These are phyloP conservation scores for Nestor notabilis DNA, from an alignment of 2,113 vertebrate genomes.

Conservation along the genomic window DNA sequence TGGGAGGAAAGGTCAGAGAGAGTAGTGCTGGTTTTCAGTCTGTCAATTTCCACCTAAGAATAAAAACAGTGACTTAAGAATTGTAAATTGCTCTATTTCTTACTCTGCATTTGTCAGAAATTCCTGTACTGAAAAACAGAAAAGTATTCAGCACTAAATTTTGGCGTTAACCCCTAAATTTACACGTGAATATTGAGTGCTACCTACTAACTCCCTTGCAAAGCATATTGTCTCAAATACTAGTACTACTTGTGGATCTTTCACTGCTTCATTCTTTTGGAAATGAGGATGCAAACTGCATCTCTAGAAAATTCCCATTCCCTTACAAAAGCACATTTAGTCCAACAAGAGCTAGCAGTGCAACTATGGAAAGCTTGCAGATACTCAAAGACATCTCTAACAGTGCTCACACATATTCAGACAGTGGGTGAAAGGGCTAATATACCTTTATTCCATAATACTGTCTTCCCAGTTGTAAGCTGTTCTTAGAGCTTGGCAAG, in stretches of 20 bases:
- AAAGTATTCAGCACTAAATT: neutral
- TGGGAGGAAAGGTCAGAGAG: slow-evolving; percentile 86
- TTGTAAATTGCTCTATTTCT: neutral
- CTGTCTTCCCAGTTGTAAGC: neutral
- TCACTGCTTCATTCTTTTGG: neutral
- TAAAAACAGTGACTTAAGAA: neutral
- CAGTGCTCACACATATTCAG: neutral
- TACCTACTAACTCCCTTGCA: neutral
- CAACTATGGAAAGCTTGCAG: neutral
- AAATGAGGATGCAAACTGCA: neutral
- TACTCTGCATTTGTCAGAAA: neutral
- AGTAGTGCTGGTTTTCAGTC: slow-evolving; percentile 75
- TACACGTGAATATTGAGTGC: neutral
- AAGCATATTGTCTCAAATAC: neutral
- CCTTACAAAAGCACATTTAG: neutral
- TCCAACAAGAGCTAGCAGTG: neutral
- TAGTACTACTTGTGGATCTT: neutral
- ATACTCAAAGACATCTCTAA: neutral
- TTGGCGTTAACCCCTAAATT: neutral
- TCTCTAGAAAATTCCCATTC: neutral
- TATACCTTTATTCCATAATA: neutral
- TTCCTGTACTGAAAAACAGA: neutral
- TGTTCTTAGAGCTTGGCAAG: neutral
- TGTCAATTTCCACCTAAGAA: slow-evolving; percentile 83
- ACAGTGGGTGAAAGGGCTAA: neutral